Conservation (phyloP, 2,888 invertebrate genomes). For the Xestia c-nigrum region DNA sequence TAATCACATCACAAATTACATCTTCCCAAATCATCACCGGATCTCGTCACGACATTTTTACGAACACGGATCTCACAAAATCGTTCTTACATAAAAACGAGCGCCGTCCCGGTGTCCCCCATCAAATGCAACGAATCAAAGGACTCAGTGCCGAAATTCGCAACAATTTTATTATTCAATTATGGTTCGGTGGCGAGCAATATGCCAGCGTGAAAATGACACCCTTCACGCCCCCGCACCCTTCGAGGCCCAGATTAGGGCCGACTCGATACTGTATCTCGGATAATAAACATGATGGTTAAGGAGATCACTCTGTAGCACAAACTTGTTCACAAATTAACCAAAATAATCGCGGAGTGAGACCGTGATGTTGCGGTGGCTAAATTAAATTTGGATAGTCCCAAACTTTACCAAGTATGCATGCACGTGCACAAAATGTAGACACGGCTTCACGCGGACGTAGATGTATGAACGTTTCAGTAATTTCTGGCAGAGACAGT, state of each 20-base stretch:
- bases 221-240: constrained; percentile 70
- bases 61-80: constrained; percentile 57
- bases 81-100: constrained; percentile 64
- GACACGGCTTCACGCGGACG: constrained; percentile 58
- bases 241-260: constrained; percentile 73
- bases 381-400: constrained; percentile 83
- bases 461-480: constrained; percentile 67
- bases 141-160: constrained; percentile 76
- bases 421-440: constrained; percentile 76
- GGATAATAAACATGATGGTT: constrained; percentile 81
- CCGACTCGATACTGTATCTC: constrained; percentile 74
- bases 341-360: constrained; percentile 75
- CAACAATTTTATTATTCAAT: constrained; percentile 86
- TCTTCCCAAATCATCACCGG: constrained; percentile 58
- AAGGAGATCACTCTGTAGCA: constrained; percentile 77
- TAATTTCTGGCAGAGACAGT: constrained; percentile 71
- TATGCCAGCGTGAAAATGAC: constrained; percentile 84
- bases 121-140: constrained; percentile 78
- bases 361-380: constrained; percentile 64
- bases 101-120: constrained; percentile 57
- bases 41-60: constrained; percentile 55
- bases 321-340: constrained; percentile 81
- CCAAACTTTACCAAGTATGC: constrained; percentile 73
- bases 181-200: constrained; percentile 80
- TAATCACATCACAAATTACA: constrained; percentile 62